Base-by-base conservation (phyloP, 2,113 vertebrate genomes). In the Lasiurus borealis region DNA sequence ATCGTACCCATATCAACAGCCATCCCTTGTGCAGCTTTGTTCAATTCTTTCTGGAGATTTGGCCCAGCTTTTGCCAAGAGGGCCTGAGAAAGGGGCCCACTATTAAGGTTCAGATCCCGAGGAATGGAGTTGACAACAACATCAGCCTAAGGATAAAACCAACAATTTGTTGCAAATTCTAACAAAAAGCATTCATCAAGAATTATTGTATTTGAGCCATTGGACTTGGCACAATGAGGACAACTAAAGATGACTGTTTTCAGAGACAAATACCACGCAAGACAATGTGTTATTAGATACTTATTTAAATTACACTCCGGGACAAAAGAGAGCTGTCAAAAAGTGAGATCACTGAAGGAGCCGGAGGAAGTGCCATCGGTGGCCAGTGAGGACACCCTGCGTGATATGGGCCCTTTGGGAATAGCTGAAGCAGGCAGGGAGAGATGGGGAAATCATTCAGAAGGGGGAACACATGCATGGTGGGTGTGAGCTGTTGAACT, bases 81-180 rank as follows among this genome's bases (percentile, higher is more conserved):
- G 31, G 99, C 98, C 50, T 31, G 89, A 90, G 99, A 99, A 83
- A 99, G 98, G 3, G 97, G 98, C 1, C 99, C 99, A 21, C 1
- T 93, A 0, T 92, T 62, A 57, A 99, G 98, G 0, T 1, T 0
- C 77, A 99, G 97, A 90, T 99, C 96, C 7, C 6, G 0, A 29
- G 97, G 90, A 23, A 99, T 27, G 0, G 98, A 98, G 97, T 99
- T 99, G 92, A 99, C 99, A 0, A 98, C 91, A 36, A 98, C 98
- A 0, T 99, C 98, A 0, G 98, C 98, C 99, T 97, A 78, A 98
- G 98, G 90, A 95, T 12, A 96, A 97, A 96, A 97, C 62, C 29
- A 92, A 84, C 78, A 52, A 52, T 82, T 57, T 9, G 44, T 93
- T 95, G 96, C 87, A 95, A 54, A 93, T 59, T 89, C 77, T 84